Evolutionary conservation across 2,113 vertebrate genomes (phyloP).

Genomic region (Sander vitreus): DNA sequence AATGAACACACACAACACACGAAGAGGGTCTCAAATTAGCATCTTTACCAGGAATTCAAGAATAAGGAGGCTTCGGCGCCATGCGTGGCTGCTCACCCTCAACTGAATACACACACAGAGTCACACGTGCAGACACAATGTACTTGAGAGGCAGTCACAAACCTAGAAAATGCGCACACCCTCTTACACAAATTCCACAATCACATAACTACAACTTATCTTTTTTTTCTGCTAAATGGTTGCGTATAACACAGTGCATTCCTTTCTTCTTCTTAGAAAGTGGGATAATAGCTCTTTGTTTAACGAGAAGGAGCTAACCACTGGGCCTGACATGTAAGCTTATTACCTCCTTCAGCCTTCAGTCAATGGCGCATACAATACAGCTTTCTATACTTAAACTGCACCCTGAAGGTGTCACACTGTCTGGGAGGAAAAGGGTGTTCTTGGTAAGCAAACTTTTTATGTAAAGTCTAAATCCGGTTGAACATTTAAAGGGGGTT

Average conservation of each 20-base stretch:
- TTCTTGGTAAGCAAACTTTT: neutral
- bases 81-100: slow-evolving; percentile 65
- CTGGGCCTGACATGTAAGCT: slow-evolving; percentile 89
- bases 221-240: slow-evolving; percentile 17
- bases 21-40: slow-evolving; percentile 77
- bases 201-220: slow-evolving; percentile 56
- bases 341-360: slow-evolving; percentile 82
- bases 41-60: slow-evolving; percentile 77
- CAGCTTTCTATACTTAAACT: slow-evolving; percentile 78
- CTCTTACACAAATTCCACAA: slow-evolving; percentile 58
- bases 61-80: slow-evolving; percentile 70
- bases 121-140: slow-evolving; percentile 9
- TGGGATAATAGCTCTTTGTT: slow-evolving; percentile 91
- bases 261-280: slow-evolving; percentile 87
- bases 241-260: slow-evolving; percentile 64
- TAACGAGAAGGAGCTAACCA: slow-evolving; percentile 85
- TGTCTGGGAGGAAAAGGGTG: slow-evolving; percentile 9
- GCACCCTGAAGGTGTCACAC: slow-evolving; percentile 47
- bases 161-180: slow-evolving; percentile 27
- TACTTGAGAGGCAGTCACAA: slow-evolving; percentile 42
- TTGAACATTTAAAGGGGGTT: slow-evolving; percentile 87
- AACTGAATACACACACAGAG: slow-evolving; percentile 43
- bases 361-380: slow-evolving; percentile 72
- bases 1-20: slow-evolving; percentile 56
- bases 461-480: slow-evolving; percentile 89